These are phyloP conservation scores for Erannis defoliaria DNA, from an alignment of 2,888 invertebrate species.

Conservation along the genomic window DNA sequence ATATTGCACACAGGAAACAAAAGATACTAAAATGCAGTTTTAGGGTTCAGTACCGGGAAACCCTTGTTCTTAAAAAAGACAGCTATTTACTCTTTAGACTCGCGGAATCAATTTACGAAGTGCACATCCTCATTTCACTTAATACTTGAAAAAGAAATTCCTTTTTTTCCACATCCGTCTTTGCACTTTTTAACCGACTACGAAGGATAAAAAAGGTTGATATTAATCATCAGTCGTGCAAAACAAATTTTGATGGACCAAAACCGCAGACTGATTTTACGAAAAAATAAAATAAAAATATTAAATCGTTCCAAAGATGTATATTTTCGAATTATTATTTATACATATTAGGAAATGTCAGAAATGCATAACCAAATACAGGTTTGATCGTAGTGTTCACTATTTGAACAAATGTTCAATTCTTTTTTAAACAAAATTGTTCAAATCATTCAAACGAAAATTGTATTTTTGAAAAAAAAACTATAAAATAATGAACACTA, in stretches of 20 bases:
- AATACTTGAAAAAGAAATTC: slow-evolving; percentile 20
- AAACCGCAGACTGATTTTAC: slow-evolving; percentile 41
- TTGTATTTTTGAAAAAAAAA: neutral
- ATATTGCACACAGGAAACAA: neutral
- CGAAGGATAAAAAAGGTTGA: slow-evolving; percentile 32
- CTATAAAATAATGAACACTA: slow-evolving; percentile 27
- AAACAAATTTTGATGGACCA: slow-evolving; percentile 42
- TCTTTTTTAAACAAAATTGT: neutral
- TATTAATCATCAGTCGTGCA: slow-evolving; percentile 30
- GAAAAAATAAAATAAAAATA: slow-evolving; percentile 37
- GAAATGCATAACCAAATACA: slow-evolving; percentile 35
- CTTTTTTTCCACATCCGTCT: slow-evolving; percentile 32
- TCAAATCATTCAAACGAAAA: neutral
- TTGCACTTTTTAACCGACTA: slow-evolving; percentile 46
- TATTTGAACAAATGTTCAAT: neutral
- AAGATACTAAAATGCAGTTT: too few species aligned
- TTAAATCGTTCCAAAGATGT: slow-evolving; percentile 36
- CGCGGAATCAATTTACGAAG: slow-evolving; percentile 1
- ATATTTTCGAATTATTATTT: slow-evolving; percentile 39
- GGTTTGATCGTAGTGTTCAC: slow-evolving; percentile 18
- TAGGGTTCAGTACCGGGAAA: too few species aligned
- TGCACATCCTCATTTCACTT: slow-evolving; percentile 33
- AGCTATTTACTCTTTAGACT: neutral
- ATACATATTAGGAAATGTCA: slow-evolving; percentile 38
- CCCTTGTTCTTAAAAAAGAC: neutral